These are phyloP conservation scores for Philereme transversata DNA, from an alignment of 2,888 invertebrate genomes.

Conservation along the genomic window DNA sequence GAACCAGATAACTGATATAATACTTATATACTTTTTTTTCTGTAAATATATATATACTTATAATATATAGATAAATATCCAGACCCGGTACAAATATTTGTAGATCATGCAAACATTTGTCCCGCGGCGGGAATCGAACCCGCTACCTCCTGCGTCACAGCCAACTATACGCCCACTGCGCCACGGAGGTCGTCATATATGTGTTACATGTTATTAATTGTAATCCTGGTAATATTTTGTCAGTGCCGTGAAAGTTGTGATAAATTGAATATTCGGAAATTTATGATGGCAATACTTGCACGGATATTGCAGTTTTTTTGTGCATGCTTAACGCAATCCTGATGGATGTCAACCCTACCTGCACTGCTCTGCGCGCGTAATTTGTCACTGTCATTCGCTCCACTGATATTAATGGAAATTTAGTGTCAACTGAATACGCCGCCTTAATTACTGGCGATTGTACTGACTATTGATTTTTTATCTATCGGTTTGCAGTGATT, in stretches of 20 bases:
- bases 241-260: neutral
- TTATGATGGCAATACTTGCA: slow-evolving; percentile 16
- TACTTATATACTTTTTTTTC: too few species aligned
- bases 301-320: slow-evolving; percentile 24
- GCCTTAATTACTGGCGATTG: slow-evolving; percentile 66
- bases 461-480: slow-evolving; percentile 54
- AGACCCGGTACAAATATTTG: too few species aligned
- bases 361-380: slow-evolving; percentile 44
- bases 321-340: slow-evolving; percentile 20
- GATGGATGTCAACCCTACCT: slow-evolving; percentile 35
- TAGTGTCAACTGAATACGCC: slow-evolving; percentile 65
- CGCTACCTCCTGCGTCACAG: too few species aligned
- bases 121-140: too few species aligned
- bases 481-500: slow-evolving; percentile 29
- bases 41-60: too few species aligned
- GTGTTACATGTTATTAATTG: neutral
- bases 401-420: slow-evolving; percentile 69
- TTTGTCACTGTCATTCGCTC: slow-evolving; percentile 67
- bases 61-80: too few species aligned
- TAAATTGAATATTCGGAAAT: slow-evolving; percentile 1
- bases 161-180: too few species aligned
- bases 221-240: neutral
- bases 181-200: too few species aligned
- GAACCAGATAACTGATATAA: too few species aligned
- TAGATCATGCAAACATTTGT: too few species aligned